Evolutionary conservation across 2,113 vertebrate genomes (phyloP).

Genomic region (Urocolius indicus): DNA sequence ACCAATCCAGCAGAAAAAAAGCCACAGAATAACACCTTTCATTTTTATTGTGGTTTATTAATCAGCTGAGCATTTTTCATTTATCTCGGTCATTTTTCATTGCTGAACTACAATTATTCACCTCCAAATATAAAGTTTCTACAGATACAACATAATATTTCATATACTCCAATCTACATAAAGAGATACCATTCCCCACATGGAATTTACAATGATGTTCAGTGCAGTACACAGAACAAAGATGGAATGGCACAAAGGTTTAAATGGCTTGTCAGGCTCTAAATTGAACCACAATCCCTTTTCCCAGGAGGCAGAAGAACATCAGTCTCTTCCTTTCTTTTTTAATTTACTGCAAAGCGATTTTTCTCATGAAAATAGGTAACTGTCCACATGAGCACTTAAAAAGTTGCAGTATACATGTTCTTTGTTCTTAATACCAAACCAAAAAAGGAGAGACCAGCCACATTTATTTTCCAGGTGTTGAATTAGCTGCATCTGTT

Average conservation of each 20-base stretch:
- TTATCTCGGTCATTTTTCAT: background rate
- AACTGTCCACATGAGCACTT: background rate
- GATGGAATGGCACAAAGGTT: background rate
- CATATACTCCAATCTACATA: no score
- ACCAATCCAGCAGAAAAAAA: background rate
- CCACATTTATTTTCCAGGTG: background rate
- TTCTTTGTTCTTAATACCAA: background rate
- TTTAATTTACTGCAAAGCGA: background rate
- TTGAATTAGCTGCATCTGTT: background rate
- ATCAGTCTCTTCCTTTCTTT: background rate
- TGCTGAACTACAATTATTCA: background rate
- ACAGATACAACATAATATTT: background rate
- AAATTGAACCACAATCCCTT: background rate
- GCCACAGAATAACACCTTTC: background rate
- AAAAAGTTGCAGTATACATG: background rate
- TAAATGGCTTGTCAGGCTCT: background rate
- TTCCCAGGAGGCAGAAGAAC: background rate
- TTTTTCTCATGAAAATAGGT: background rate
- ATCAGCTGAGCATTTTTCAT: background rate
- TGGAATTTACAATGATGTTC: rapidly evolving
- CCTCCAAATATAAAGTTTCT: background rate
- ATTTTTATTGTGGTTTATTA: background rate
- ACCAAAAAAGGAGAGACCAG: background rate
- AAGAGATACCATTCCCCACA: background rate
- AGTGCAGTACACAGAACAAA: rapidly evolving